Base-by-base conservation (phyloP, 2,797 vertebrate genomes). In the Acanthornis magna region DNA sequence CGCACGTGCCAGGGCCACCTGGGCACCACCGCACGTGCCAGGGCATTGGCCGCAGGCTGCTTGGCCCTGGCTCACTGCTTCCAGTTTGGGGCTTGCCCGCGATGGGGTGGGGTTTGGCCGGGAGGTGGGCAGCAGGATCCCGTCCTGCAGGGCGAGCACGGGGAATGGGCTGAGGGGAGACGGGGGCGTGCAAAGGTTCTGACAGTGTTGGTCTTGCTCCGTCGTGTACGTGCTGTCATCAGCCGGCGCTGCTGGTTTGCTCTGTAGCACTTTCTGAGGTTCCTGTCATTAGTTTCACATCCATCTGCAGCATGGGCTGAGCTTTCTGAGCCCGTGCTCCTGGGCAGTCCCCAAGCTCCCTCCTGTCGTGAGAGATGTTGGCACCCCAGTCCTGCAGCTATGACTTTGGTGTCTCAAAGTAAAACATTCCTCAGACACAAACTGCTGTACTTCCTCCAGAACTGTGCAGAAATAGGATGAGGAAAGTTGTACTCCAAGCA, bases 291-390 rank as follows among this genome's bases (percentile, higher is more conserved):
- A 85, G 93, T 94, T 95, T 91, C 94, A 47, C 77, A 65, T 88
- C 97, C 91, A 85, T 94, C 94, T 91, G 94, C 93, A 94, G 93
- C 93, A n/a, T 60, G 43, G 38, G 20, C 96, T 90, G 96, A 96
- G 91, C 93, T 96, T 94, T 83, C 93, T n/a, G 27, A 97, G 96
- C 79, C 61, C 7, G 0, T 82, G 85, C 76, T 95, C 92, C 92
- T 94, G 90, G 88, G 85, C 68, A 84, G 94, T n/a, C 96, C 91
- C 77, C 20, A 79, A 91, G 71, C 73, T 95, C 78, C 86, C 89
- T 91, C 42, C 93, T 55, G 27, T 4, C 13, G 1, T 9, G 34
- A 74, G 93, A 80, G 67, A 14, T 54, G 58, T 78, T n/a, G 18
- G 45, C n/a, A 54, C 84, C 34, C 21, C 54, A 23, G 81, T 81